These are phyloP conservation scores for Blastobasis lacticolella DNA, from an alignment of 2,888 invertebrate species.

Conservation along the genomic window DNA sequence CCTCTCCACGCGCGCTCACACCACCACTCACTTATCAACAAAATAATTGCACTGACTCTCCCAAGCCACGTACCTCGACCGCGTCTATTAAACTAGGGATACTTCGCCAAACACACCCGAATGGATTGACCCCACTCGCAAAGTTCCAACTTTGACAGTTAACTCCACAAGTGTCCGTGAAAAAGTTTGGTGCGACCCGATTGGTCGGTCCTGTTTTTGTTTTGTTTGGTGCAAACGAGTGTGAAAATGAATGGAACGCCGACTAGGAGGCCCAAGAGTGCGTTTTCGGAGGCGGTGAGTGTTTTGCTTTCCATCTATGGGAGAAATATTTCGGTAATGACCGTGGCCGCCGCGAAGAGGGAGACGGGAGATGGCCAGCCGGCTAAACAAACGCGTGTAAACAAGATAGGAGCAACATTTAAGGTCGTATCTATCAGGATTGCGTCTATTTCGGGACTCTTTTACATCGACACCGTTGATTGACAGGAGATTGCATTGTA, in stretches of 20 bases:
- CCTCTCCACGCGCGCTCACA: conserved; percentile 28
- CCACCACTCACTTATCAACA: conserved; percentile 55
- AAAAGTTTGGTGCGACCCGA: conserved; percentile 55
- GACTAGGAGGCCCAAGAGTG: conserved; percentile 61
- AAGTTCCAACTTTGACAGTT: conserved; percentile 42
- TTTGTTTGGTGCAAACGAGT: conserved; percentile 26
- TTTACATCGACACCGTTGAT: neutral
- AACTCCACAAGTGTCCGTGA: conserved; percentile 64
- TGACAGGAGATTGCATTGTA: neutral
- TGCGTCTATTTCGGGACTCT: conserved; percentile 1
- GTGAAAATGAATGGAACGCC: conserved; percentile 64
- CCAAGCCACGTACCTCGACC: too few relatives aligned
- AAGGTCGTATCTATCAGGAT: conserved; percentile 1
- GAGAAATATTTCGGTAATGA: conserved; percentile 2
- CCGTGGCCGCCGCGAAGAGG: conserved; percentile 1
- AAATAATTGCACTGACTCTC: conserved; percentile 63
- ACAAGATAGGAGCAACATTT: conserved; percentile 1
- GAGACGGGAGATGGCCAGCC: neutral
- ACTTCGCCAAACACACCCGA: neutral
- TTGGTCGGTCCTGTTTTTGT: conserved; percentile 52
- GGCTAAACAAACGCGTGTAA: conserved; percentile 4
- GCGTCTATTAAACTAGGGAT: too few relatives aligned
- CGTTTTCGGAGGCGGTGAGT: conserved; percentile 66
- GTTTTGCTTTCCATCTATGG: neutral
- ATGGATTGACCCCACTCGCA: conserved; percentile 20